phyloP scores from a whole-genome alignment of 2,888 invertebrate species.

The Nemapogon koenigi region DNA sequence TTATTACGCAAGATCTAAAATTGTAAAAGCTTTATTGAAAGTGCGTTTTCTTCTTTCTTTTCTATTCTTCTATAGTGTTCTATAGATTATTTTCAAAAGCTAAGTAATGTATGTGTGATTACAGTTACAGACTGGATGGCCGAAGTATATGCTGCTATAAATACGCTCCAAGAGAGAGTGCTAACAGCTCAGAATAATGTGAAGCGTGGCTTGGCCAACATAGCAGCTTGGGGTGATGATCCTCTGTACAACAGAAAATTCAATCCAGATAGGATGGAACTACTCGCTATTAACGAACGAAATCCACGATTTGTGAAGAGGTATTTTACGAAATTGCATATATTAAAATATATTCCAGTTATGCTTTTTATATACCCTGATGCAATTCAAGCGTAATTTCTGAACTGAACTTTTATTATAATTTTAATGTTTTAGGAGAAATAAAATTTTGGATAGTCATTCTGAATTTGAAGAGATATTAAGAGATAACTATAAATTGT shows the following conservation, averaged over 20 bases:
- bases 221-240: slow-evolving; percentile 73
- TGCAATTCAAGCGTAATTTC: too few relatives aligned
- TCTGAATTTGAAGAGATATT: slow-evolving; percentile 64
- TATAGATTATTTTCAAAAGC: too few relatives aligned
- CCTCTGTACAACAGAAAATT: slow-evolving; percentile 78
- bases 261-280: slow-evolving; percentile 43
- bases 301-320: slow-evolving; percentile 58
- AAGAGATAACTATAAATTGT: slow-evolving; percentile 70
- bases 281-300: slow-evolving; percentile 65
- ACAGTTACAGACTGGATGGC: slow-evolving; percentile 73
- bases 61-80: too few relatives aligned
- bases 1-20: too few relatives aligned
- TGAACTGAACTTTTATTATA: background rate
- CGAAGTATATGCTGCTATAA: slow-evolving; percentile 70
- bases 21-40: too few relatives aligned
- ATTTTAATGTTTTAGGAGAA: too few relatives aligned
- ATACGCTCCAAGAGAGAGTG: slow-evolving; percentile 74
- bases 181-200: slow-evolving; percentile 73
- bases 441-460: slow-evolving; percentile 52
- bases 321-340: slow-evolving; percentile 27
- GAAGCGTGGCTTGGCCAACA: slow-evolving; percentile 56
- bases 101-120: background rate
- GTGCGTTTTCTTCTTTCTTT: too few relatives aligned
- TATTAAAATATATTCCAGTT: too few relatives aligned
- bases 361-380: too few relatives aligned